These are phyloP conservation scores for Mastigias papua DNA, from an alignment of 30 jellyfish, hydroid and myxozoan species.

Conservation along the genomic window DNA sequence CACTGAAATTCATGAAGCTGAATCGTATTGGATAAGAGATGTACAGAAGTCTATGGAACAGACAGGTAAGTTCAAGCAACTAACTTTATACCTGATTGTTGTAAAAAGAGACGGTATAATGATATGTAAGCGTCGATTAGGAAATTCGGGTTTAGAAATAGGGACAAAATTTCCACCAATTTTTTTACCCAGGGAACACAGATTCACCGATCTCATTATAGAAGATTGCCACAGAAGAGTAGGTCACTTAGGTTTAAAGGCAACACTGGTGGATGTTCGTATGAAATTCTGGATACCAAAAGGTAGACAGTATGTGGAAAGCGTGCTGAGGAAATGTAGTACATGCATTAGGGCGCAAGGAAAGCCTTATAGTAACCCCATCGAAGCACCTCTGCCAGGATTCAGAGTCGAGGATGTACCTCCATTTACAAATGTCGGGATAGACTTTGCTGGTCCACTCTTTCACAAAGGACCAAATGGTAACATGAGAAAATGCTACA, in stretches of 20 bases:
- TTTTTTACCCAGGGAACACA: constrained; percentile 31
- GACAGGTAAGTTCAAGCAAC: neutral
- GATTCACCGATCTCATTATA: constrained; percentile 20
- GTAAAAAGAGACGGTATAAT: constrained; percentile 18
- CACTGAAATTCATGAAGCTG: constrained; percentile 20
- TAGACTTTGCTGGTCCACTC: constrained; percentile 42
- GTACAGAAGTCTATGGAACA: neutral
- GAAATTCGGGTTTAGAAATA: constrained; percentile 31
- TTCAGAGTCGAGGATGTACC: constrained; percentile 44
- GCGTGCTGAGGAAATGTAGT: constrained; percentile 24
- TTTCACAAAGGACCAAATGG: neutral
- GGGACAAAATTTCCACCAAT: constrained; percentile 55
- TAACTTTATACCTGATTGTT: neutral
- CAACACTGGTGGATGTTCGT: constrained; percentile 60
- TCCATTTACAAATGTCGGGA: constrained; percentile 31
- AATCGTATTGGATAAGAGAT: constrained; percentile 1
- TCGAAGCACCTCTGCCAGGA: constrained; percentile 41
- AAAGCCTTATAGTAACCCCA: constrained; percentile 28
- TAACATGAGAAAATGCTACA: constrained; percentile 28
- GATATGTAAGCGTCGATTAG: constrained; percentile 41
- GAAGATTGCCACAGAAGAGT: constrained; percentile 56
- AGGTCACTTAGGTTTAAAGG: constrained; percentile 9
- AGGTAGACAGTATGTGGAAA: constrained; percentile 69
- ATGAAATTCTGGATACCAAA: constrained; percentile 62
- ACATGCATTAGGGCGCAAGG: constrained; percentile 32